Percentiles rank a stretch among this genome's conserved stretches.
These are phyloP conservation scores for Sebastes nivosus DNA, from an alignment of 2,797 vertebrate species.

Conservation along the genomic window DNA sequence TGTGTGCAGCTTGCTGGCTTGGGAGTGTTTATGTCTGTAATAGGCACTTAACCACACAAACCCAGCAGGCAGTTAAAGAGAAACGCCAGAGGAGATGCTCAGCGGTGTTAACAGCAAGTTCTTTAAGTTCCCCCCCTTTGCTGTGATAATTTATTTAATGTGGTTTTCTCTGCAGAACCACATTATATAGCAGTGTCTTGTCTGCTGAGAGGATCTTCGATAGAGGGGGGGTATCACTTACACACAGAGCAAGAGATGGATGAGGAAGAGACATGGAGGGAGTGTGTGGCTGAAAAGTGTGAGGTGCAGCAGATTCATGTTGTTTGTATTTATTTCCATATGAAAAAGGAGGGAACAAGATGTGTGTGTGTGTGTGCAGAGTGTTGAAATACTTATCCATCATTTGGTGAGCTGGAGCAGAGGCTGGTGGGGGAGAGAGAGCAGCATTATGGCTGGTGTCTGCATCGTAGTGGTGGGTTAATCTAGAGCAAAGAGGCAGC, in stretches of 20 bases:
- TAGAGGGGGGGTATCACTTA: constrained; percentile 41
- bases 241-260: constrained; percentile 32
- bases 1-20: constrained; percentile 45
- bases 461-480: constrained; percentile 45
- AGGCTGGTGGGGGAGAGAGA: constrained; percentile 24
- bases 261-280: constrained; percentile 32
- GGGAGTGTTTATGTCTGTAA: constrained; percentile 69
- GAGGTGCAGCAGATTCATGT: constrained; percentile 33
- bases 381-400: constrained; percentile 57
- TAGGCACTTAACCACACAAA: constrained; percentile 66
- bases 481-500: constrained; percentile 55
- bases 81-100: constrained; percentile 47
- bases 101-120: constrained; percentile 47
- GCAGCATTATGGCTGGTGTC: constrained; percentile 40
- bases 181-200: constrained; percentile 6
- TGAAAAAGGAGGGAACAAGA: constrained; percentile 31
- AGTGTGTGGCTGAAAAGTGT: constrained; percentile 37
- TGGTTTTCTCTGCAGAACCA: constrained; percentile 12
- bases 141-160: constrained; percentile 46
- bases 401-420: constrained; percentile 39
- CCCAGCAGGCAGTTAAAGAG: constrained; percentile 59
- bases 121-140: constrained; percentile 18
- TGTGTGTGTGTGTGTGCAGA: neutral
- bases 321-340: constrained; percentile 42
- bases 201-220: constrained; percentile 37